These are phyloP conservation scores for Danionella cerebrum DNA, from an alignment of 2,113 vertebrate genomes.

Conservation along the genomic window DNA sequence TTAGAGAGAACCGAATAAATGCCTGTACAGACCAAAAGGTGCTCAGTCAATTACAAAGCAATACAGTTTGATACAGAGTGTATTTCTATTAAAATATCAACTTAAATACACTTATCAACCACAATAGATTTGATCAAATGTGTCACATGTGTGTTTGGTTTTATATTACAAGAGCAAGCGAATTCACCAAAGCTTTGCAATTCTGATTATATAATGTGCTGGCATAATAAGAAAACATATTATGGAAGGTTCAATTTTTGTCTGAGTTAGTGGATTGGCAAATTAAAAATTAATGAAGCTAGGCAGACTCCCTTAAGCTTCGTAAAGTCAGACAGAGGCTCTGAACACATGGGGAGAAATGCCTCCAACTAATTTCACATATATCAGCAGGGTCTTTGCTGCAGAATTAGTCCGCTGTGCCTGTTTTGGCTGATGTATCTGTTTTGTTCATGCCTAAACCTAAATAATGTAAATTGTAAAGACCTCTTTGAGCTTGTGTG, in stretches of 20 bases:
- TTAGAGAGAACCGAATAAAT: background rate
- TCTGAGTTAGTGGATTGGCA: constrained; percentile 65
- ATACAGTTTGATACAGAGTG: background rate
- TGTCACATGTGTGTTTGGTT: background rate
- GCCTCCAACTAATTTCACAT: constrained; percentile 35
- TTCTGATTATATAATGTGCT: background rate
- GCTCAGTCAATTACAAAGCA: background rate
- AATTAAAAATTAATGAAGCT: constrained; percentile 73
- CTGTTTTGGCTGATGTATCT: constrained; percentile 15
- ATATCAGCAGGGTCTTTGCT: constrained; percentile 39
- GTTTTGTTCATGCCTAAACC: background rate
- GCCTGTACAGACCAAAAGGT: background rate
- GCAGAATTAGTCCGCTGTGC: background rate
- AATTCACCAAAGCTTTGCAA: constrained; percentile 12
- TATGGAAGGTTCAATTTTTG: constrained; percentile 48
- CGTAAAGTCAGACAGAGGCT: constrained; percentile 45
- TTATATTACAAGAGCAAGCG: constrained; percentile 4
- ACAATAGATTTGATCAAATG: too few species aligned
- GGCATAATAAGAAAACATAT: constrained; percentile 44
- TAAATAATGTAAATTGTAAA: background rate
- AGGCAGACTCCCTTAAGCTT: constrained; percentile 43
- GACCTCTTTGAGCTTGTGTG: background rate
- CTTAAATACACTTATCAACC: background rate
- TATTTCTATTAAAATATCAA: too few species aligned
- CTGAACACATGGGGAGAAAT: constrained; percentile 13